Percentiles rank a stretch among this genome's conserved stretches.
Conservation (phyloP, 2,888 invertebrate species). For the Eurytoma californica region DNA sequence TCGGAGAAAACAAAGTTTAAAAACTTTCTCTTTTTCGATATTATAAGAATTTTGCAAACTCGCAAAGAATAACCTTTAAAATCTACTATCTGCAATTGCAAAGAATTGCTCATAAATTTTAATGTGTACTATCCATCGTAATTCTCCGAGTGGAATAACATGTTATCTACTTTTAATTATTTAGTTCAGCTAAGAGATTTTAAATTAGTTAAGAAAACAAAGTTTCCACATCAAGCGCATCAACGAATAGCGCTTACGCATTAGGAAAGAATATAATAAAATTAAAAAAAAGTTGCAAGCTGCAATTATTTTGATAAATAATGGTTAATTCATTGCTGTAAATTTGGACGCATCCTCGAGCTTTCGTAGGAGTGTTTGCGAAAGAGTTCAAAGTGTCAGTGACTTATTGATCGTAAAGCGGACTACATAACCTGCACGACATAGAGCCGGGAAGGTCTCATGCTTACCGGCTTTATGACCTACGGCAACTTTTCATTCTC, state of each 20-base stretch:
- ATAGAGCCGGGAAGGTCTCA: slow-evolving; percentile 21
- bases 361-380: slow-evolving; percentile 25
- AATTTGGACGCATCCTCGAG: slow-evolving; percentile 10
- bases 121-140: not conserved
- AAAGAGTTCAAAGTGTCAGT: slow-evolving; percentile 52
- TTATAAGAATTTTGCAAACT: slow-evolving; percentile 6
- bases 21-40: not conserved
- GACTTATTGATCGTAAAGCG: slow-evolving; percentile 53
- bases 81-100: slow-evolving; percentile 3
- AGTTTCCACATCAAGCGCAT: no score
- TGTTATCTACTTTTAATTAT: no score
- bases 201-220: no score
- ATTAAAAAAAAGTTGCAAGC: not conserved
- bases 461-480: slow-evolving; percentile 48
- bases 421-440: slow-evolving; percentile 31
- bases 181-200: no score
- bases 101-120: not conserved
- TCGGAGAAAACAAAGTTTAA: slow-evolving; percentile 29
- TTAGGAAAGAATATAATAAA: not conserved
- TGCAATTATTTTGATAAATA: no score
- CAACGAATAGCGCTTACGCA: no score
- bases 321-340: not conserved
- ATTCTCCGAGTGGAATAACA: not conserved
- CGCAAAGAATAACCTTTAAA: not conserved
- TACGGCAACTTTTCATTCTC: slow-evolving; percentile 41